Evolutionary conservation across 2,797 vertebrate genomes (phyloP).

Genomic region (Gadopsis bispinosus): DNA sequence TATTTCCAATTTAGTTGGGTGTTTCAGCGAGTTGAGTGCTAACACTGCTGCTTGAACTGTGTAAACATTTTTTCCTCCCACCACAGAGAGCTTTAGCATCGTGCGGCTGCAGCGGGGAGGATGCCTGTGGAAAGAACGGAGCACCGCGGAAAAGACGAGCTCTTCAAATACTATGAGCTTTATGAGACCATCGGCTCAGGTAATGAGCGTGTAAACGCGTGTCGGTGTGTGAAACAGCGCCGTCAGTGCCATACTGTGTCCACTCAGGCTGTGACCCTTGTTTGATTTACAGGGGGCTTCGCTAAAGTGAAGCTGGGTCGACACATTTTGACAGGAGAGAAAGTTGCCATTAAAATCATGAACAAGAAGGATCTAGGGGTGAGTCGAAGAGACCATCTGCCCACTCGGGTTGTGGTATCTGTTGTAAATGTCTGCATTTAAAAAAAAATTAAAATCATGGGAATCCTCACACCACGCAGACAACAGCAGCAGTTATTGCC

Average conservation of each 20-base stretch:
- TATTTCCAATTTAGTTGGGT: not conserved
- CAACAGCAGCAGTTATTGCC: not conserved
- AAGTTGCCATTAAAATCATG: conserved; percentile 97
- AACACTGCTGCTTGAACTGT: too few species aligned
- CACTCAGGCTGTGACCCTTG: not conserved
- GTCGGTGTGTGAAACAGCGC: not conserved
- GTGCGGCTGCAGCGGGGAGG: conserved; percentile 30
- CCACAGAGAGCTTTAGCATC: conserved; percentile 6
- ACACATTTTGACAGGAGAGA: conserved; percentile 92
- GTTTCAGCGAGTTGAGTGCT: not conserved
- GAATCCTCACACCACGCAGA: not conserved
- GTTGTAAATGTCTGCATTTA: not conserved
- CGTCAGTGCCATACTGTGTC: accelerated
- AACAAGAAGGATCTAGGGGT: conserved; percentile 94
- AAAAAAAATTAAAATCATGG: not conserved
- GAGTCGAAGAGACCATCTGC: conserved; percentile 56
- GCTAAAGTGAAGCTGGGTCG: conserved; percentile 94
- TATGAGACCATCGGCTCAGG: conserved; percentile 94
- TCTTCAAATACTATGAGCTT: conserved; percentile 91
- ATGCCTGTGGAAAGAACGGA: conserved; percentile 79
- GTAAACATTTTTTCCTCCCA: not conserved
- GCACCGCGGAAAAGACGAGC: conserved; percentile 84
- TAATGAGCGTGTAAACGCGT: conserved; percentile 51
- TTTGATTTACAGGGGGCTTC: conserved; percentile 89
- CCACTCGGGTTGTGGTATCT: not conserved